Percentiles rank a stretch among this genome's conserved stretches.
These are phyloP conservation scores for Chironomus tepperi DNA, from an alignment of 1,140 invertebrate genomes.

Conservation along the genomic window DNA sequence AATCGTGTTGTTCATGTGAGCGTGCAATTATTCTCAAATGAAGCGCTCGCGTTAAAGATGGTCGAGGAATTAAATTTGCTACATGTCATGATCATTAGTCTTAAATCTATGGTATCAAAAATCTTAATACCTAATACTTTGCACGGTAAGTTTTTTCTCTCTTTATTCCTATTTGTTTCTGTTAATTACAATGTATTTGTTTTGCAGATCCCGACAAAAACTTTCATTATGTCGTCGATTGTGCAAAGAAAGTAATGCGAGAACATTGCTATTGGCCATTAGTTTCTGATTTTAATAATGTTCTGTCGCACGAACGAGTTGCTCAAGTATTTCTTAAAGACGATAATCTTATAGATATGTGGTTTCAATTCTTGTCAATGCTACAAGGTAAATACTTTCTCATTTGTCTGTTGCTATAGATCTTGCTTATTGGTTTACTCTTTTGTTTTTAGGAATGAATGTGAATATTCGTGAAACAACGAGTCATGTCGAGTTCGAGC, in stretches of 20 bases:
- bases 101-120: conserved; percentile 89
- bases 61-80: conserved; percentile 81
- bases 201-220: conserved; percentile 63
- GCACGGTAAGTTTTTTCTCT: conserved; percentile 53
- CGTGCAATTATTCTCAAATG: conserved; percentile 91
- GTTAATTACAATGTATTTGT: not conserved
- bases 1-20: conserved; percentile 95
- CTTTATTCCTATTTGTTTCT: conserved; percentile 20
- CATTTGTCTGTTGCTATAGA: conserved; percentile 25
- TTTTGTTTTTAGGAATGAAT: conserved; percentile 72
- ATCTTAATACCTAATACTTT: conserved; percentile 80
- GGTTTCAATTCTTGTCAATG: conserved; percentile 88
- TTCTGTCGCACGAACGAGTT: conserved; percentile 86
- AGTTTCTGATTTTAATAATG: conserved; percentile 94
- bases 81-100: conserved; percentile 88
- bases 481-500: conserved; percentile 93
- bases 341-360: conserved; percentile 78
- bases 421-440: conserved; percentile 26
- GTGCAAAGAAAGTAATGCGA: conserved; percentile 84
- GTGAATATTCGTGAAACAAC: conserved; percentile 82
- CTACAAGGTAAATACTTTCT: conserved; percentile 67
- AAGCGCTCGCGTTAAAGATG: conserved; percentile 81
- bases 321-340: conserved; percentile 84
- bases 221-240: conserved; percentile 88
- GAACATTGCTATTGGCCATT: conserved; percentile 98